phyloP scores from a whole-genome alignment of 30 jellyfish, hydroid and myxozoan species.

The Rhopilema esculentum region DNA sequence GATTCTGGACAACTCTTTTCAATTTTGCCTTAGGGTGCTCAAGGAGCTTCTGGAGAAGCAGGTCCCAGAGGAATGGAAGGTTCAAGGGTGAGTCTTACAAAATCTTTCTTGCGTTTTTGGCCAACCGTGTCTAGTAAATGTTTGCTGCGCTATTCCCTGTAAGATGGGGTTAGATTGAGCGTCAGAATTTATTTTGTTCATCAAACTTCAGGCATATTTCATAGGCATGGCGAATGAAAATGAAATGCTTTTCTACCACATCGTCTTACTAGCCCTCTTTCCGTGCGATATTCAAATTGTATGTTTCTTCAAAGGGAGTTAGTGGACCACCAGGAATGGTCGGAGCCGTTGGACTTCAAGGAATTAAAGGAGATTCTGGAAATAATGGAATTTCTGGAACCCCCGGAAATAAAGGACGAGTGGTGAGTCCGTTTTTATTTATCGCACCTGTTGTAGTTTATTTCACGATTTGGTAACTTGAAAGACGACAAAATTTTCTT shows the following conservation, averaged over 20 bases:
- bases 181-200: no score
- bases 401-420: constrained; percentile 6
- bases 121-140: no score
- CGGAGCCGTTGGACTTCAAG: constrained; percentile 64
- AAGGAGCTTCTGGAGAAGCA: constrained; percentile 36
- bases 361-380: constrained; percentile 22
- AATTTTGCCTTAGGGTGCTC: constrained; percentile 31
- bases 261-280: no score
- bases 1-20: background rate
- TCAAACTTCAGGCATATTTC: no score
- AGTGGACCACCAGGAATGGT: constrained; percentile 41
- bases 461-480: no score
- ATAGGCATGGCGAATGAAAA: no score
- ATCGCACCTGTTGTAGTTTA: background rate
- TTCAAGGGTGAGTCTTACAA: constrained; percentile 8
- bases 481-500: no score
- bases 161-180: no score
- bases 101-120: no score
- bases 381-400: constrained; percentile 8
- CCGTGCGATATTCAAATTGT: no score
- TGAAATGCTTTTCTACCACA: no score
- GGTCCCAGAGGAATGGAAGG: constrained; percentile 76
- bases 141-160: no score
- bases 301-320: background rate
- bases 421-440: background rate